Base-by-base conservation (phyloP, 2,797 vertebrate genomes). In the Holocentrus rufus region DNA sequence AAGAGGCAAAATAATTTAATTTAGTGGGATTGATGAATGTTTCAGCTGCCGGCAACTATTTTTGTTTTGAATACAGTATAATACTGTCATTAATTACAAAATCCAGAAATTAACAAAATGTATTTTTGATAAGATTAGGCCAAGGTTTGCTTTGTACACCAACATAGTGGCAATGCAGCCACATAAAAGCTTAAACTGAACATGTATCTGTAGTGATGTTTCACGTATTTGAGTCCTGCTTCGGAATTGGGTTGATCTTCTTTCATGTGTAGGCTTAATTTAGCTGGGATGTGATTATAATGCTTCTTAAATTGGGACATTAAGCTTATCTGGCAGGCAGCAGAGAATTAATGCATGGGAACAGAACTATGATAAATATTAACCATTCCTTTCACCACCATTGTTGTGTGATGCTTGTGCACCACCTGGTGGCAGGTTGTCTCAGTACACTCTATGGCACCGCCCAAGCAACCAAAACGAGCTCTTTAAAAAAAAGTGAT, bases 391-490 rank as follows among this genome's bases (percentile, higher is more conserved):
- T 34, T 15, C 30, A 67, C 55, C 31, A 34, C 39, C 13, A 44
- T 34, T 62, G 42, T 30, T 72, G 25, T 76, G 4, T 42, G 53
- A 44, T 79, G 47, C 68, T 34, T 18, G 55, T 47, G 0, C 52
- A 42, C 88, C 90, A 69, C 73, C 64, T 82, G 39, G 77, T 86
- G 90, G 86, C 7, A 9, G 2, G 31, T 64, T 39, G 42, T 36
- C 10, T 27, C 4, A 65, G 47, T 79, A 53, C 90, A 77, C 1
- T 17, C 47, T 49, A 15, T n/a, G 7, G 2, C 25, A 53, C 7
- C 22, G 54, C 30, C 11, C 9, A 65, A 5, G 2, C 23, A 2
- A 15, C 23, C 1, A 49, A 14, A 14, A 27, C 14, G 13, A 69
- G 1, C 9, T 5, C 0, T 22, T 23, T 5, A 1, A 50, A 50